Conservation (phyloP, 2,797 vertebrate genomes). For the Acipenser ruthenus region DNA sequence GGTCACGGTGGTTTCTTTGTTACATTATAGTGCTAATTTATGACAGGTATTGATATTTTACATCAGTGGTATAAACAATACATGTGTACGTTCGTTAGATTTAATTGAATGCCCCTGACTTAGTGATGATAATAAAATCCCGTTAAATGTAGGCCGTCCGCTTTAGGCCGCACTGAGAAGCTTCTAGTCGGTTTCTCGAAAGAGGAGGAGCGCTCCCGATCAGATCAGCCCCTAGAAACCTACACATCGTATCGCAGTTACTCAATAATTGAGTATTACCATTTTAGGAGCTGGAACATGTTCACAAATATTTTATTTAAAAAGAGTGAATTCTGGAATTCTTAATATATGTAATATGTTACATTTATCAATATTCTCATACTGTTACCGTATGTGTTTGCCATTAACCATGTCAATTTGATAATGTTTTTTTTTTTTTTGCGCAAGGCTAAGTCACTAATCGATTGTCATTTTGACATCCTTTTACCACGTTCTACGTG, state of each 20-base stretch:
- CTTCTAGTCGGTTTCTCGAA: slow-evolving; percentile 54
- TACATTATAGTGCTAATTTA: background rate
- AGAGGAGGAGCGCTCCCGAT: slow-evolving; percentile 21
- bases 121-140: background rate
- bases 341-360: background rate
- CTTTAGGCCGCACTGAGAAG: slow-evolving; percentile 17
- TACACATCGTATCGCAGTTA: accelerated
- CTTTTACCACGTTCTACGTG: too few relatives aligned
- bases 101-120: background rate
- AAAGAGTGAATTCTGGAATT: background rate
- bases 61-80: background rate
- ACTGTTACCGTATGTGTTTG: too few relatives aligned
- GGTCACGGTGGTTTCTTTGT: background rate
- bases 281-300: too few relatives aligned
- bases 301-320: accelerated
- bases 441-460: too few relatives aligned
- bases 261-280: background rate
- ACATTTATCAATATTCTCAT: too few relatives aligned
- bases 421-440: too few relatives aligned
- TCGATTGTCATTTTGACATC: too few relatives aligned
- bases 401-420: too few relatives aligned
- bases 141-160: slow-evolving; percentile 3
- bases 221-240: slow-evolving; percentile 21
- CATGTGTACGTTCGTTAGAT: background rate
- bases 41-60: background rate